These are phyloP conservation scores for Platycnemis pennipes DNA, from an alignment of 2,888 invertebrate genomes.

Conservation along the genomic window DNA sequence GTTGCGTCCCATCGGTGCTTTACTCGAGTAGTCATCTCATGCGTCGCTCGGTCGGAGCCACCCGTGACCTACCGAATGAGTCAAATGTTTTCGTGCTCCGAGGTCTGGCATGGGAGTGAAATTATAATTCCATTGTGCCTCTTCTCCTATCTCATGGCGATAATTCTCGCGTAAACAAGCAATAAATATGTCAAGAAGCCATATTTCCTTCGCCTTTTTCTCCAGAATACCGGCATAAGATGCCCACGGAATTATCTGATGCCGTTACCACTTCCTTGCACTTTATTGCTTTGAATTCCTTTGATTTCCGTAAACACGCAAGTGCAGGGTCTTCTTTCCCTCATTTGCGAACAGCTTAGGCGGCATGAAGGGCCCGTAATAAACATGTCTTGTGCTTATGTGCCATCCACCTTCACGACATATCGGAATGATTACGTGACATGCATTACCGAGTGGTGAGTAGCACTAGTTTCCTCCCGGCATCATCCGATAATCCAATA, in stretches of 20 bases:
- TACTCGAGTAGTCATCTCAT: no score
- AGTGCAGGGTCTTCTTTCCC: no score
- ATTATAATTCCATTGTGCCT: background rate
- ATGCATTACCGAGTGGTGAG: no score
- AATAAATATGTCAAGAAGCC: background rate
- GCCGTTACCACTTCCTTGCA: background rate
- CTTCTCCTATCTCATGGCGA: background rate
- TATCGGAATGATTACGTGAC: no score
- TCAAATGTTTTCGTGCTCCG: background rate
- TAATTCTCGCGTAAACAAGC: background rate
- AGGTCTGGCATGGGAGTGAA: background rate
- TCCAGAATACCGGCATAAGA: background rate
- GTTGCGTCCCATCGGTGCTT: background rate
- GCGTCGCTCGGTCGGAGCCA: background rate
- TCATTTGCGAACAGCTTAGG: background rate
- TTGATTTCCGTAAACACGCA: background rate
- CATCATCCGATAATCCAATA: no score
- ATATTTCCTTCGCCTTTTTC: slow-evolving; percentile 5
- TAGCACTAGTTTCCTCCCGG: no score
- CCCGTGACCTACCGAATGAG: background rate
- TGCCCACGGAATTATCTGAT: background rate
- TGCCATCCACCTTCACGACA: no score
- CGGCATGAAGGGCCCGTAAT: background rate
- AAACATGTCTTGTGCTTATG: background rate
- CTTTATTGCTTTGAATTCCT: background rate